phyloP scores from a whole-genome alignment of 64 coral and sea anemone species.

The Orbicella faveolata region DNA sequence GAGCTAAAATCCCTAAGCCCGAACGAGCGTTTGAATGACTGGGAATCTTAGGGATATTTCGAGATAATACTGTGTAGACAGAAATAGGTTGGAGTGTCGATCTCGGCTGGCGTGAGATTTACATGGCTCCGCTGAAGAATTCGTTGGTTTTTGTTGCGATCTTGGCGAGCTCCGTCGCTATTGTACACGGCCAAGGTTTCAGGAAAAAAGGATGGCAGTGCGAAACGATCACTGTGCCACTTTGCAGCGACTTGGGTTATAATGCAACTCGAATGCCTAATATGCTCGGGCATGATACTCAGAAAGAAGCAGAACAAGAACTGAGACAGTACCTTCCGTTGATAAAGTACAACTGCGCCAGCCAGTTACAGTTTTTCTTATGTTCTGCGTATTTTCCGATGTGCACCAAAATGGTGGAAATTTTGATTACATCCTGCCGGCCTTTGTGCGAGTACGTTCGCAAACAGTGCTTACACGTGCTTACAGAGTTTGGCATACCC shows the following conservation, averaged over 20 bases:
- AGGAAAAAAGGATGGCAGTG: slow-evolving; percentile 71
- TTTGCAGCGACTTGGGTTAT: slow-evolving; percentile 79
- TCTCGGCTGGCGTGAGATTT: slow-evolving; percentile 9
- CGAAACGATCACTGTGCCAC: slow-evolving; percentile 64
- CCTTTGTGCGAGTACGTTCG: slow-evolving; percentile 93
- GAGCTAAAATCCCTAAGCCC: slow-evolving; percentile 17
- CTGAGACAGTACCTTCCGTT: slow-evolving; percentile 62
- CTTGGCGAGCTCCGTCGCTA: slow-evolving; percentile 36
- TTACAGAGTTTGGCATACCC: slow-evolving; percentile 76
- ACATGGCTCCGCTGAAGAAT: slow-evolving; percentile 8
- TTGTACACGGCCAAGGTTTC: slow-evolving; percentile 38
- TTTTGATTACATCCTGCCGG: slow-evolving; percentile 81
- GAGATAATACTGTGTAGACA: neutral
- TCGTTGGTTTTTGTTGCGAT: slow-evolving; percentile 32
- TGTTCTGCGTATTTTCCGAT: slow-evolving; percentile 94
- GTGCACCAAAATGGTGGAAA: slow-evolving; percentile 73
- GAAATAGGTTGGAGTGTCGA: neutral
- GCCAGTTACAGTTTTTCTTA: slow-evolving; percentile 84
- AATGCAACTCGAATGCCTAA: slow-evolving; percentile 93
- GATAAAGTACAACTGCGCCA: slow-evolving; percentile 68
- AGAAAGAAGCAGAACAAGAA: slow-evolving; percentile 65
- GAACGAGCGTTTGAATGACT: neutral
- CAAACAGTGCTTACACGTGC: slow-evolving; percentile 66
- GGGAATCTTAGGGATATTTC: neutral
- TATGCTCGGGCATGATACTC: slow-evolving; percentile 74